A percentile compares a stretch with the other conserved stretches of the same genome.
Evolutionary conservation across 2,888 invertebrate species (phyloP).

Genomic region (Mylabris sibirica): DNA sequence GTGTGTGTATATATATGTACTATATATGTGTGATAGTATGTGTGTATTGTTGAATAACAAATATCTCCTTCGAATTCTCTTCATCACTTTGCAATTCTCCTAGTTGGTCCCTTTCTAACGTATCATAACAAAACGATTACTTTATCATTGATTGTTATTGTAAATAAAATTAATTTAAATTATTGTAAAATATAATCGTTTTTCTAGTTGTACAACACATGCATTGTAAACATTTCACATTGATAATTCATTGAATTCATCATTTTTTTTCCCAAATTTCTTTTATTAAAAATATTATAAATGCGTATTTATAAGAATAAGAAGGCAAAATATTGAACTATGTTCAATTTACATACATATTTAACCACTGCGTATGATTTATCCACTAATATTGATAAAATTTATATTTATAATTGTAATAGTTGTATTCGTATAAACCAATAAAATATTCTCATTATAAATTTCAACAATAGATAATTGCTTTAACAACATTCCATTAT

Average conservation of each 20-base stretch:
- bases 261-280: constrained; percentile 27
- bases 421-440: constrained; percentile 28
- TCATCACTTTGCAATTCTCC: constrained; percentile 24
- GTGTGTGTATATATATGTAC: too few relatives aligned
- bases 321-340: constrained; percentile 50
- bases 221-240: constrained; percentile 40
- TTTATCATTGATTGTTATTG: not conserved
- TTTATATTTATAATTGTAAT: constrained; percentile 37
- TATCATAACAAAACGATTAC: constrained; percentile 15
- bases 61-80: not conserved
- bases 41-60: not conserved
- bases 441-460: constrained; percentile 37
- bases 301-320: constrained; percentile 45
- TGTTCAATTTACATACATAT: constrained; percentile 41
- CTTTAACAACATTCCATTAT: constrained; percentile 38
- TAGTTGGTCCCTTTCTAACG: constrained; percentile 30
- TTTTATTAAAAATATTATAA: constrained; percentile 51
- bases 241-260: constrained; percentile 25
- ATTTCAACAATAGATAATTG: constrained; percentile 45
- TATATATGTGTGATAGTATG: too few relatives aligned
- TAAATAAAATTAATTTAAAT: too few relatives aligned
- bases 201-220: constrained; percentile 22
- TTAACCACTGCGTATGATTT: constrained; percentile 34
- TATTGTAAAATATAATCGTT: not conserved
- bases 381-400: constrained; percentile 41